Conservation (phyloP, 2,888 invertebrate species). For the Caenorhabditis zanzibari region DNA sequence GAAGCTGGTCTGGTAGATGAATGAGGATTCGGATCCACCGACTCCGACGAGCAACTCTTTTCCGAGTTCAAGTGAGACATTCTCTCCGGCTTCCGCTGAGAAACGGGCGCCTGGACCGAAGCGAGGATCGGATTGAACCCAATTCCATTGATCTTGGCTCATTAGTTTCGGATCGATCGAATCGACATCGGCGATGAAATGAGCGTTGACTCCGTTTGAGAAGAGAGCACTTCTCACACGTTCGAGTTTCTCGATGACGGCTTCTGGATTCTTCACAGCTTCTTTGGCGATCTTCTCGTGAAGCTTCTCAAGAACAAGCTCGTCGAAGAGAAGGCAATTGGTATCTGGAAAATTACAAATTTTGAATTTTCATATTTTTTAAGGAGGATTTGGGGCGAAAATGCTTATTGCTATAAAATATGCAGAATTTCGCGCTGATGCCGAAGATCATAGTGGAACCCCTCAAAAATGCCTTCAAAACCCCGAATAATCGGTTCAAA, state of each 20-base stretch:
- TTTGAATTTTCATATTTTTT: too few species aligned
- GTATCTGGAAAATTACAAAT: conserved; percentile 80
- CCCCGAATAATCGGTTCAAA: too few species aligned
- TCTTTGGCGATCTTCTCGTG: conserved; percentile 73
- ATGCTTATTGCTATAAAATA: too few species aligned
- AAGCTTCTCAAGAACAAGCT: conserved; percentile 77
- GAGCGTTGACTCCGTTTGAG: conserved; percentile 74
- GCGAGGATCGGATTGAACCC: conserved; percentile 45
- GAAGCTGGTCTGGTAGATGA: conserved; percentile 86
- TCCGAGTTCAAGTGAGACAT: conserved; percentile 49
- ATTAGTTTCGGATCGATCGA: conserved; percentile 54
- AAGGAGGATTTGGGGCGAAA: too few species aligned
- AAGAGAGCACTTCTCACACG: conserved; percentile 75
- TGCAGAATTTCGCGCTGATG: too few species aligned
- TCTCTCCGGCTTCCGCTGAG: conserved; percentile 56
- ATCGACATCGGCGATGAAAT: conserved; percentile 74
- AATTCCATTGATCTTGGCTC: conserved; percentile 65
- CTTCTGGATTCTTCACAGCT: conserved; percentile 66
- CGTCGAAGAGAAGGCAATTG: conserved; percentile 74
- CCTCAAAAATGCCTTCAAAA: too few species aligned
- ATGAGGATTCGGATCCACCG: conserved; percentile 76
- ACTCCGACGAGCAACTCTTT: conserved; percentile 69
- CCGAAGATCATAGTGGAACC: too few species aligned
- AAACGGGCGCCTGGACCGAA: conserved; percentile 61
- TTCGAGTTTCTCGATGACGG: conserved; percentile 72